These are phyloP conservation scores for Mycteria americana DNA, from an alignment of 2,797 vertebrate species.

Conservation along the genomic window DNA sequence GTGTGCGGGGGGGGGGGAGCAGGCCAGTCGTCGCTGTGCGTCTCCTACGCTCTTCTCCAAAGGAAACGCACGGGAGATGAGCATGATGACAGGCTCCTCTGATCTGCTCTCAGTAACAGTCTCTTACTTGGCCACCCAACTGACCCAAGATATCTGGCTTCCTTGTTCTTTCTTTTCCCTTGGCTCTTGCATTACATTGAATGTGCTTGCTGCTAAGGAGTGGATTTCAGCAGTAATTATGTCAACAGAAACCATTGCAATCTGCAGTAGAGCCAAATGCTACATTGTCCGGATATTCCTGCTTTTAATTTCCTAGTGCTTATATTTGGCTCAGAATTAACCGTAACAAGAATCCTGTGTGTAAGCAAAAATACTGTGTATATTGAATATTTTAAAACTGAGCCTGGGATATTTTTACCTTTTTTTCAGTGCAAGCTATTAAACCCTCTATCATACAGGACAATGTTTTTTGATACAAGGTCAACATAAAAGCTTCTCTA, in stretches of 20 bases:
- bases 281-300: not conserved
- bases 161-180: not conserved
- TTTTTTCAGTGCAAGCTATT: not conserved
- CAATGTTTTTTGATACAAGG: not conserved
- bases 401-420: not conserved
- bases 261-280: not conserved
- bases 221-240: not conserved
- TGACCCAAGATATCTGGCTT: not conserved
- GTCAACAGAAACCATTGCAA: not conserved
- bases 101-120: not conserved
- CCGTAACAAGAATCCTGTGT: not conserved
- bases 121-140: not conserved
- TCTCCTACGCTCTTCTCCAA: not conserved
- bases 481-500: not conserved
- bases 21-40: accelerated
- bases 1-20: not conserved
- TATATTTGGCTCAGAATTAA: not conserved
- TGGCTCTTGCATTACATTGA: not conserved
- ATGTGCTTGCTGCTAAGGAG: not conserved
- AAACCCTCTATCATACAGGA: not conserved
- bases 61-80: not conserved
- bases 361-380: not conserved
- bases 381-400: not conserved
- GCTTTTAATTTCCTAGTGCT: not conserved
- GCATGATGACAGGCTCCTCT: not conserved